Evolutionary conservation across 2,113 vertebrate genomes (phyloP), one percentile per base, ranked within the genome.

Genomic region (Hystrix brachyura): DNA sequence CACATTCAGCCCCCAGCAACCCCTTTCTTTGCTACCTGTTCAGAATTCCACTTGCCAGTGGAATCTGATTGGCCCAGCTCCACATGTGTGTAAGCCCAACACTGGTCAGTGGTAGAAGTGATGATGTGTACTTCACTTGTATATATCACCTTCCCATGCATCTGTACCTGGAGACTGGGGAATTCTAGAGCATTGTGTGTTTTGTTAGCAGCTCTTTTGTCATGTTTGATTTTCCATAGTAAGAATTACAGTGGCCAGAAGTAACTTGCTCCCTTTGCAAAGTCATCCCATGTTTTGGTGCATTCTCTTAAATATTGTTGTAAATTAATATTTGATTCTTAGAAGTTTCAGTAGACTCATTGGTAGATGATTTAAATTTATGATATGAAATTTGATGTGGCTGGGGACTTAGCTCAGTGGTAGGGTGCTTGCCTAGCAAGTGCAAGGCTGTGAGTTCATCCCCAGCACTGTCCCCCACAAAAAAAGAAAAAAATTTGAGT

Each of bases 151-250:
- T 81, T 85, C 12, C 43, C 13, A 10, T 7, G 21, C 29, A 55
- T 85, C 60, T 83, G 43, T 51, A 60, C 11, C 12, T 1, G 57
- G 62, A 29, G 81, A n/a, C n/a, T 83, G 65, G 57, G 25, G n/a
- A 48, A 67, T 94, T 90, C 80, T 89, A 48, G 89, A 87, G 6
- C 18, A 32, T 3, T 8, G 6, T 17, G 18, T n/a, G 5, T 43
- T 78, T 62, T 34, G 38, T 81, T 85, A 71, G 21, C 53, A 53
- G 59, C 18, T 55, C 7, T 86, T 80, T 85, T 79, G 5, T 72
- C 29, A 29, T 78, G 87, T 69, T 94, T 71, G 60, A 38, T 72
- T 97, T 95, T 95, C 51, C 25, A 69, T 43, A 93, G 55, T 57
- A 69, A 48, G 29, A 69, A 67, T 67, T 25, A 3, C 9, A 79